A percentile compares a stretch with the other conserved stretches of the same genome.
Evolutionary conservation across 2,113 vertebrate species (phyloP).

Genomic region (Anarrhichthys ocellatus): DNA sequence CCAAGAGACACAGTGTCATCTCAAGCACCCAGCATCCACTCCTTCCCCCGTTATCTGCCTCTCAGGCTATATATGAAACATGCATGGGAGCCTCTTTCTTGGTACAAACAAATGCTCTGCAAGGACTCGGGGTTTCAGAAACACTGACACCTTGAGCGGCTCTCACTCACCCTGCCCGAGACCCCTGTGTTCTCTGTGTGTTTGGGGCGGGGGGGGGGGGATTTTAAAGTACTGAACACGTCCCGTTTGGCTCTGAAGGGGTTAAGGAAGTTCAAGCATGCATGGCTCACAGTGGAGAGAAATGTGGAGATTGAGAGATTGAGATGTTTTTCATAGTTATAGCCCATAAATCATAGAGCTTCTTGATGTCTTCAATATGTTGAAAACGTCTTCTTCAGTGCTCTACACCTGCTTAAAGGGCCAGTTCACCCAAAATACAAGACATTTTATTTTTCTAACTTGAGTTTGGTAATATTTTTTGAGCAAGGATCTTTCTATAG

Average conservation of each 20-base stretch:
- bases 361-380: neutral
- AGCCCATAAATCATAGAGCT: neutral
- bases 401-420: neutral
- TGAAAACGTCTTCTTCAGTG: neutral
- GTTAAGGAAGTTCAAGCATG: slow-evolving; percentile 43
- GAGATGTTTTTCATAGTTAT: neutral
- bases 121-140: slow-evolving; percentile 32
- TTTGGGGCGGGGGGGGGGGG: slow-evolving; percentile 25
- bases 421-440: neutral
- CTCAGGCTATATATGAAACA: slow-evolving; percentile 29
- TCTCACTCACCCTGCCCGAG: slow-evolving; percentile 39
- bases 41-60: slow-evolving; percentile 14
- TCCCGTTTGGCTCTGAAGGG: slow-evolving; percentile 19
- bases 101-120: slow-evolving; percentile 58
- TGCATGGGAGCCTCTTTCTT: slow-evolving; percentile 50
- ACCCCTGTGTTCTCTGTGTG: slow-evolving; percentile 44
- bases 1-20: slow-evolving; percentile 29
- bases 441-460: neutral
- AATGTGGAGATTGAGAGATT: slow-evolving; percentile 3
- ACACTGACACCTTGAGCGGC: slow-evolving; percentile 64
- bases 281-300: slow-evolving; percentile 14
- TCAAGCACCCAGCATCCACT: slow-evolving; percentile 38
- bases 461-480: neutral
- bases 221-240: slow-evolving; percentile 61
- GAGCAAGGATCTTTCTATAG: neutral